These are phyloP conservation scores for Gadus chalcogrammus DNA, from an alignment of 2,113 vertebrate genomes.

Conservation along the genomic window DNA sequence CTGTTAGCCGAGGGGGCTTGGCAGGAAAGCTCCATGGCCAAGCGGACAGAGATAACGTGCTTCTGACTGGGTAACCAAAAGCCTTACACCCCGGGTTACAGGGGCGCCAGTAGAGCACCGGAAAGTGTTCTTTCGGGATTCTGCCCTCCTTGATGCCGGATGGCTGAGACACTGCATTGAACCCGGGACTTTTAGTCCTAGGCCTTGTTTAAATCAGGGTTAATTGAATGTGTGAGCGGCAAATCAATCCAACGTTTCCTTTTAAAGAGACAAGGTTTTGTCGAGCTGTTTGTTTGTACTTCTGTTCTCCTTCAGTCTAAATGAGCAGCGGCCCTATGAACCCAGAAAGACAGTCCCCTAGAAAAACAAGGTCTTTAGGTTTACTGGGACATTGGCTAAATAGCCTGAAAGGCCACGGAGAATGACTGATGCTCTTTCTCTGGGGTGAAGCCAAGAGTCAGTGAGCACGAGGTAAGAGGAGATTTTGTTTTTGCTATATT, in stretches of 20 bases:
- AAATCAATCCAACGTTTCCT: constrained; percentile 28
- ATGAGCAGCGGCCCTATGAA: constrained; percentile 23
- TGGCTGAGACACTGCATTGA: too few species aligned
- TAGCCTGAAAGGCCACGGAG: background rate
- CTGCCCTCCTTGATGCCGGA: too few species aligned
- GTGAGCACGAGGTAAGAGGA: background rate
- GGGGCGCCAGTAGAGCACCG: too few species aligned
- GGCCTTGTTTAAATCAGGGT: too few species aligned
- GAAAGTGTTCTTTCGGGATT: too few species aligned
- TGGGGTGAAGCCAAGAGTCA: background rate
- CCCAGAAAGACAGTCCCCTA: constrained; percentile 13
- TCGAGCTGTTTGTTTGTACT: constrained; percentile 3
- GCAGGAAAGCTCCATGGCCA: background rate
- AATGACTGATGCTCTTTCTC: background rate
- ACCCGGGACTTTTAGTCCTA: too few species aligned
- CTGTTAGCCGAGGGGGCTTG: constrained; percentile 24
- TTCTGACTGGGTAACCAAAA: background rate
- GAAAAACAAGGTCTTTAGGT: constrained; percentile 14
- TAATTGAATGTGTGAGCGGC: too few species aligned
- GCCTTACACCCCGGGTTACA: too few species aligned
- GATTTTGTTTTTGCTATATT: background rate
- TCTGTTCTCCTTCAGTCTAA: constrained; percentile 31
- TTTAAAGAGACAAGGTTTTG: background rate
- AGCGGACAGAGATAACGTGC: constrained; percentile 20
- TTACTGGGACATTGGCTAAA: background rate